phyloP scores from a whole-genome alignment of 2,888 invertebrate species.

The Chrysolina oricalcia region DNA sequence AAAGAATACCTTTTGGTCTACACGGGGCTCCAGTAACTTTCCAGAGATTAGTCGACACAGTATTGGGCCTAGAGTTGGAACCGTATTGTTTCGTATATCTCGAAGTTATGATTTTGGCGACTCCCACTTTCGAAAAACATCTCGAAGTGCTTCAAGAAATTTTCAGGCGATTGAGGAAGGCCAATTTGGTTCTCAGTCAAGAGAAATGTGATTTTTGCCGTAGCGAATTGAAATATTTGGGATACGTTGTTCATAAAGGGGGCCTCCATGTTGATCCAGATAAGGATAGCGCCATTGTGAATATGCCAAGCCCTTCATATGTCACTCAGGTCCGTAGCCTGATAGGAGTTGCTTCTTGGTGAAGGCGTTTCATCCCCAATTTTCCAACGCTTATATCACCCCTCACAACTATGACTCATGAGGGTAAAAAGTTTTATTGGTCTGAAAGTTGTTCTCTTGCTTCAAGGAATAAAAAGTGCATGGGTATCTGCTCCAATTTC shows the following conservation, averaged over 20 bases:
- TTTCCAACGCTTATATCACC: conserved; percentile 1
- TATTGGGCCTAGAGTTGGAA: conserved; percentile 53
- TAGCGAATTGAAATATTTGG: background rate
- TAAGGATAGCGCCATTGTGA: conserved; percentile 32
- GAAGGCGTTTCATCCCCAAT: conserved; percentile 1
- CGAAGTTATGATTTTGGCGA: conserved; percentile 54
- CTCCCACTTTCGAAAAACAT: conserved; percentile 51
- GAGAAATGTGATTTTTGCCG: conserved; percentile 33
- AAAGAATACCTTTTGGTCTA: conserved; percentile 60
- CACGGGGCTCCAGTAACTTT: conserved; percentile 59
- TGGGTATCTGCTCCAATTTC: conserved; percentile 2
- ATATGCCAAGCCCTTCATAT: conserved; percentile 1
- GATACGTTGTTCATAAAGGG: background rate
- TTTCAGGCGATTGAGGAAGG: background rate
- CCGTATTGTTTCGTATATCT: conserved; percentile 53
- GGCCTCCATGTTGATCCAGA: background rate
- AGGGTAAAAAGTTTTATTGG: background rate
- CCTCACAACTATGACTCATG: background rate
- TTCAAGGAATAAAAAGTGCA: conserved; percentile 5
- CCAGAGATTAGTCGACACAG: conserved; percentile 58
- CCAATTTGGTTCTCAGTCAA: background rate
- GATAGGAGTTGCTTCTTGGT: background rate
- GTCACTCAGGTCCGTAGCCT: background rate
- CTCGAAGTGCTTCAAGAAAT: conserved; percentile 27
- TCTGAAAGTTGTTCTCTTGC: background rate